A percentile compares a stretch with the other conserved stretches of the same genome.
These are phyloP conservation scores for Tor tambroides DNA, from an alignment of 2,113 vertebrate genomes.

Conservation along the genomic window DNA sequence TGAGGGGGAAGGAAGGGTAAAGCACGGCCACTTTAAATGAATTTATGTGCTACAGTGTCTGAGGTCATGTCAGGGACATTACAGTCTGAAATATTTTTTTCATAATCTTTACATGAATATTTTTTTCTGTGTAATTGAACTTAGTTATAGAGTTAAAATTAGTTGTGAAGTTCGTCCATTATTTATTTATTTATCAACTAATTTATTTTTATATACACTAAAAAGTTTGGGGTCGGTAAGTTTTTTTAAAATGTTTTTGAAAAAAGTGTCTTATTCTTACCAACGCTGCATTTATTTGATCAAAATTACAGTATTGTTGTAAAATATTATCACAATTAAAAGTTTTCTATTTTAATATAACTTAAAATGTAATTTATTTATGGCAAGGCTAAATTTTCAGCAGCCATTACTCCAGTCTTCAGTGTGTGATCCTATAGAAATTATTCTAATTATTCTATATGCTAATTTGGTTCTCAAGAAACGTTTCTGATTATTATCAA, in stretches of 20 bases:
- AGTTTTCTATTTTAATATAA: no score
- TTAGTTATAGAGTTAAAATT: not conserved
- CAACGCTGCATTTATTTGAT: not conserved
- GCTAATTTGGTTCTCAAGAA: no score
- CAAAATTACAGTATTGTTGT: not conserved
- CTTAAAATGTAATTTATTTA: no score
- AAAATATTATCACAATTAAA: not conserved
- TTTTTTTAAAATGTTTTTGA: not conserved
- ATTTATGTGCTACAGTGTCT: conserved; percentile 33
- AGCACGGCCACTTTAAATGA: conserved; percentile 56
- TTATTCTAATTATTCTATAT: no score
- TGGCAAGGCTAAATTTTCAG: no score
- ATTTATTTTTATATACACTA: not conserved
- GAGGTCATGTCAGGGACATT: not conserved
- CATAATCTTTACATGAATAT: not conserved
- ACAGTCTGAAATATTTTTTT: not conserved
- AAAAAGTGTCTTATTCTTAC: not conserved
- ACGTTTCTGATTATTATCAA: no score
- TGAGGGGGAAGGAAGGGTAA: conserved; percentile 52
- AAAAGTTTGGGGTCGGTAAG: not conserved
- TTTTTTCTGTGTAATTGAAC: not conserved
- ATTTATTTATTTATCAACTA: not conserved
- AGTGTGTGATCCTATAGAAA: no score
- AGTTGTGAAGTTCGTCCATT: not conserved
- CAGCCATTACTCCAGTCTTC: no score